These are phyloP conservation scores for Drosophila borealis DNA, from an alignment of 2,888 invertebrate species.

Conservation along the genomic window DNA sequence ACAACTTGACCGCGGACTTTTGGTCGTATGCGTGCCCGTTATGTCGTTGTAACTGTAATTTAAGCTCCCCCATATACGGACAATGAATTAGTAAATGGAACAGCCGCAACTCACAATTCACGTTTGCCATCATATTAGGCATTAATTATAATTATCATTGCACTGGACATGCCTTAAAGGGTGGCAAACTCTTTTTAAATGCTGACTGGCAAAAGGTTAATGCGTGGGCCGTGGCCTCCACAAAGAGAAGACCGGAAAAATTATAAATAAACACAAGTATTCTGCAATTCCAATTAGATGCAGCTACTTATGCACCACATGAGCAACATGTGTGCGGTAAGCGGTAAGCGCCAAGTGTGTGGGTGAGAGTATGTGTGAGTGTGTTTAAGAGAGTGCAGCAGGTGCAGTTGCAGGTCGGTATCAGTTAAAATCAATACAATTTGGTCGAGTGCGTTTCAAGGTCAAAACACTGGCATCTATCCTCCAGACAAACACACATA, in stretches of 20 bases:
- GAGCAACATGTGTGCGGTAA: conserved; percentile 59
- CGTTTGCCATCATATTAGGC: conserved; percentile 46
- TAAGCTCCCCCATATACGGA: conserved; percentile 46
- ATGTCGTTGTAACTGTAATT: conserved; percentile 65
- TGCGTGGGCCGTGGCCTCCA: conserved; percentile 44
- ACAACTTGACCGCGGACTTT: conserved; percentile 42
- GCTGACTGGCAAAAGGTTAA: conserved; percentile 54
- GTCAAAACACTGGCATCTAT: conserved; percentile 30
- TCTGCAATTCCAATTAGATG: conserved; percentile 63
- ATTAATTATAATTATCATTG: conserved; percentile 67
- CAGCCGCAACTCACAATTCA: conserved; percentile 35
- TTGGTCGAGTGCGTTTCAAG: conserved; percentile 46
- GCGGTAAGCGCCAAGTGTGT: neutral
- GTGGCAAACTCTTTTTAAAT: conserved; percentile 52
- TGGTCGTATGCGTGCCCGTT: conserved; percentile 33
- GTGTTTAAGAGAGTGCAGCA: neutral
- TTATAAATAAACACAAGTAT: conserved; percentile 44
- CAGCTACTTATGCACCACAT: conserved; percentile 59
- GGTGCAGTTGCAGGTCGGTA: conserved; percentile 43
- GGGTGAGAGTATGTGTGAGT: neutral
- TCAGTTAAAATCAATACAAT: conserved; percentile 29
- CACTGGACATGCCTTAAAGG: conserved; percentile 38
- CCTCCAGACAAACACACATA: conserved; percentile 7
- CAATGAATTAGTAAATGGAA: conserved; percentile 24
- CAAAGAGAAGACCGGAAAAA: conserved; percentile 40